Conservation (phyloP, 2,888 invertebrate genomes). For the Drosophila helvetica region DNA sequence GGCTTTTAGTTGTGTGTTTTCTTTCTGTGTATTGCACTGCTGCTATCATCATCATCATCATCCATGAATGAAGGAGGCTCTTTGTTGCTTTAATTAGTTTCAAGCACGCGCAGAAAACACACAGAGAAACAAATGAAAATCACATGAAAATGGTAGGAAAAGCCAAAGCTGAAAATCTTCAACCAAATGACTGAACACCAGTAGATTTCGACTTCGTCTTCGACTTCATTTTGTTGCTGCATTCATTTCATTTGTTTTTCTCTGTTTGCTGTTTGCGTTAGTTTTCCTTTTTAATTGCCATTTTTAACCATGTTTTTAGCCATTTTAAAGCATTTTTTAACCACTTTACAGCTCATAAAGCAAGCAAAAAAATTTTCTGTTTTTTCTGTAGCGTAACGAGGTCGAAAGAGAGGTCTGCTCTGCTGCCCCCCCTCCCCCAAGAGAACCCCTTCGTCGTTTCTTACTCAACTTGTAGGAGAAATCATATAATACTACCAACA, state of each 20-base stretch:
- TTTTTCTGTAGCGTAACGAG: slow-evolving; percentile 14
- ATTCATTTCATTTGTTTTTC: slow-evolving; percentile 16
- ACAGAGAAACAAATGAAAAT: slow-evolving; percentile 36
- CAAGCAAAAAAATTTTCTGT: slow-evolving; percentile 11
- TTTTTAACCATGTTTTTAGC: not conserved
- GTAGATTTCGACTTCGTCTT: not conserved
- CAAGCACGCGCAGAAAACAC: slow-evolving; percentile 44
- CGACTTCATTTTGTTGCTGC: slow-evolving; percentile 24
- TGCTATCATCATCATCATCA: slow-evolving; percentile 21
- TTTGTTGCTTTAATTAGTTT: slow-evolving; percentile 54
- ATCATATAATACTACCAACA: no score
- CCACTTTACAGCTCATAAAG: slow-evolving; percentile 61
- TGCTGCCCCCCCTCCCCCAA: not conserved
- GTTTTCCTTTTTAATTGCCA: slow-evolving; percentile 1
- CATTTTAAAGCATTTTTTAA: slow-evolving; percentile 36
- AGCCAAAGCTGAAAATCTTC: not conserved
- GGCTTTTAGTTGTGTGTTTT: slow-evolving; percentile 38
- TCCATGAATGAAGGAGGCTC: slow-evolving; percentile 27
- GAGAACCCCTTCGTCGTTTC: not conserved
- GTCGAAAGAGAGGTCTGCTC: not conserved
- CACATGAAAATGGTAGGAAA: slow-evolving; percentile 2
- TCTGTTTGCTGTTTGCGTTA: not conserved
- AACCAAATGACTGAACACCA: slow-evolving; percentile 1
- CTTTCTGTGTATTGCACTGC: slow-evolving; percentile 28
- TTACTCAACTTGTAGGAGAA: not conserved